Base-by-base conservation (phyloP, 2,888 invertebrate species). In the Nycteola revayana region DNA sequence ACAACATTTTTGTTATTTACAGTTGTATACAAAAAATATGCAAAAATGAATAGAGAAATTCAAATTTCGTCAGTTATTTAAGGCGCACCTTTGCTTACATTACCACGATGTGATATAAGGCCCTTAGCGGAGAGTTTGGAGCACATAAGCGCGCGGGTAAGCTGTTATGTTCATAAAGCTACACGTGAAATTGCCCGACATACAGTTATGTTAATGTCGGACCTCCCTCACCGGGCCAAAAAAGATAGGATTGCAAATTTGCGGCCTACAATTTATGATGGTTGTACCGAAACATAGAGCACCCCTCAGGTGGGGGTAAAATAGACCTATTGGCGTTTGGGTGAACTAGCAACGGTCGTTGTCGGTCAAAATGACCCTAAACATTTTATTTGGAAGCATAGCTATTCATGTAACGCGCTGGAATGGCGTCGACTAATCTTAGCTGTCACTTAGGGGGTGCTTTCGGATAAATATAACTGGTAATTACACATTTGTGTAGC, bases 161-260 rank as follows among this genome's bases (percentile, higher is more conserved):
- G 59, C 60, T 62, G 66, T 69, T 64, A 70, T 76, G 73, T 74
- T 75, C 75, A 75, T 81, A 72, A 78, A 78, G 72, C 69, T 70
- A 73, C 75, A 75, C 68, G 71, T 68, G 61, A 66, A 77, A 82
- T 77, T 74, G 74, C 75, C 71, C 71, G 69, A 74, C 76, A 73
- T 77, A 80, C 78, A 78, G 82, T 86, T 86, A 88, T 87, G 86
- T 83, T 86, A 86, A 87, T 83, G 78, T 66, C 36, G 55, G 61
- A 60, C 70, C 78, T 74, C 82, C 84, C 82, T 79, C 73, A 76
- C 75, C 72, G 75, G 75, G 72, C 75, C 69, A 63, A 76, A 79
- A 75, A 77, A 86, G 83, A 87, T 83, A 85, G 79, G 83, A 87
- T 89, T 89, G 86, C 89, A 87, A 89, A 88, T 89, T 88, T 85